phyloP scores from a whole-genome alignment of 2,888 invertebrate species.

The Metellina segmentata region DNA sequence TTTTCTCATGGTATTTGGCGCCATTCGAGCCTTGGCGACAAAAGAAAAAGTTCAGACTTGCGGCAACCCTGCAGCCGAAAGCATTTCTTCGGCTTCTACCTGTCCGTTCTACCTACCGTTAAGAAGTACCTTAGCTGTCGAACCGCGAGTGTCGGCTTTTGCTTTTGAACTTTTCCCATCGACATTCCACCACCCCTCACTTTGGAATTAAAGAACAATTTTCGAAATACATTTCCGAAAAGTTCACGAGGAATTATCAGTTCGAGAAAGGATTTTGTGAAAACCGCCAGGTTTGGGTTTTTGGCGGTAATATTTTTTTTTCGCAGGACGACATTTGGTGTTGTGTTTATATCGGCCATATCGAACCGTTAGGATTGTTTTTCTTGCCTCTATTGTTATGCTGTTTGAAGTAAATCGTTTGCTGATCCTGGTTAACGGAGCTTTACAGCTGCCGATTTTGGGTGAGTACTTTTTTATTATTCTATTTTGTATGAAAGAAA shows the following conservation, averaged over 20 bases:
- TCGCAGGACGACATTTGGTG: neutral
- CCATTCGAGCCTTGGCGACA: conserved; percentile 32
- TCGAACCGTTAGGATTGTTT: neutral
- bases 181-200: neutral
- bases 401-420: conserved; percentile 19
- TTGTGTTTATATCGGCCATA: neutral
- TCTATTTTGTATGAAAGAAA: neutral
- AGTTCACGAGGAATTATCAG: no score
- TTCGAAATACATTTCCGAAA: no score
- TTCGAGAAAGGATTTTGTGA: no score
- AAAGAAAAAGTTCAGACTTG: conserved; percentile 7
- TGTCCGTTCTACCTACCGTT: conserved; percentile 63
- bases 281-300: neutral
- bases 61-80: conserved; percentile 45
- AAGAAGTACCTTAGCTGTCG: conserved; percentile 43
- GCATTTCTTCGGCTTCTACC: conserved; percentile 70
- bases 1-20: neutral
- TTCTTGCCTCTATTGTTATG: conserved; percentile 25
- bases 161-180: neutral
- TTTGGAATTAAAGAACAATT: no score
- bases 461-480: conserved; percentile 18
- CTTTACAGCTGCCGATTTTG: conserved; percentile 31
- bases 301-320: neutral
- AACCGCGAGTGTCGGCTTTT: neutral
- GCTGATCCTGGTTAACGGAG: conserved; percentile 6